Conservation (phyloP, 2,797 vertebrate genomes). For the Brotogeris chrysoptera region DNA sequence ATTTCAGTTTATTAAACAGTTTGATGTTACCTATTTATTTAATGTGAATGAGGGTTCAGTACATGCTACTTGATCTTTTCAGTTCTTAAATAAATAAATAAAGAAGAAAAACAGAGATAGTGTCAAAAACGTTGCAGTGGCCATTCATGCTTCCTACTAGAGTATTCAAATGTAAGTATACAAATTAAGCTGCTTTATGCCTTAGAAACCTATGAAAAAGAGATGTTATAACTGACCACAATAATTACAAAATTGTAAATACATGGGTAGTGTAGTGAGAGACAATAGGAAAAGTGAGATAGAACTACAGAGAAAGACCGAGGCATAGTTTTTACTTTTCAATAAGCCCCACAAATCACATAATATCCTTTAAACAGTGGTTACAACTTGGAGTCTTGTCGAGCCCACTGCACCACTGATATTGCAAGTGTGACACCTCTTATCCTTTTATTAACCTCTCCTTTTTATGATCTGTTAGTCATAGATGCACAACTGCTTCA, state of each 20-base stretch:
- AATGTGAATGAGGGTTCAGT: not conserved
- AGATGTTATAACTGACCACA: not conserved
- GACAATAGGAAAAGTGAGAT: not conserved
- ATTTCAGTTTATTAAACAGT: not conserved
- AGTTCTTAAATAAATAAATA: not conserved
- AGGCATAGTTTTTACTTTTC: slow-evolving; percentile 22
- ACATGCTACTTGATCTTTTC: not conserved
- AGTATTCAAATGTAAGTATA: not conserved
- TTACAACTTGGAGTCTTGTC: not conserved
- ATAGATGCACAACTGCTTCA: slow-evolving; percentile 54
- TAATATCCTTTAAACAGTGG: slow-evolving; percentile 38
- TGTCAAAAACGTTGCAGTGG: rapidly evolving
- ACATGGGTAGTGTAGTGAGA: not conserved
- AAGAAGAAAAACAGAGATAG: not conserved
- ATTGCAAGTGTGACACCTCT: slow-evolving; percentile 21
- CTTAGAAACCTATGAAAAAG: not conserved
- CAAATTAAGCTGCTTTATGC: not conserved
- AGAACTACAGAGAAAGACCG: not conserved
- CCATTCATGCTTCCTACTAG: not conserved
- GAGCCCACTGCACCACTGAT: not conserved
- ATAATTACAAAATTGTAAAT: not conserved
- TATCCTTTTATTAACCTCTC: slow-evolving; percentile 72
- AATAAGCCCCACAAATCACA: slow-evolving; percentile 46
- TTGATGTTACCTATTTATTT: not conserved
- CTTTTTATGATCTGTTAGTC: slow-evolving; percentile 69